A percentile compares a stretch with the other conserved stretches of the same genome.
Conservation (phyloP, 2,797 vertebrate species). For the Typhlichthys eigenmanni region DNA sequence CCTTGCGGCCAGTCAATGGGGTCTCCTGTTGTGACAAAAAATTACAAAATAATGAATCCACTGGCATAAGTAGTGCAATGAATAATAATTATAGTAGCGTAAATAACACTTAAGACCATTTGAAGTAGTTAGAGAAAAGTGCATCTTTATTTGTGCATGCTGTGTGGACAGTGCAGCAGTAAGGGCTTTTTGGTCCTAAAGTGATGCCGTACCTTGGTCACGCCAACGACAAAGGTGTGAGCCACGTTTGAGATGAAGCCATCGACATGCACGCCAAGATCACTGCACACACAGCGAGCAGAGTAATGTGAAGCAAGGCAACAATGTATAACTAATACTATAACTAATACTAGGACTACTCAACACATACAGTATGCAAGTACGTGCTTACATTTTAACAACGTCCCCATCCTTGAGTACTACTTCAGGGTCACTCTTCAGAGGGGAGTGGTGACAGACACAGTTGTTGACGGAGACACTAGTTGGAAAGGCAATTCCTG, state of each 20-base stretch:
- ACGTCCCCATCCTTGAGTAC: conserved; percentile 91
- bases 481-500: conserved; percentile 96
- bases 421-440: conserved; percentile 95
- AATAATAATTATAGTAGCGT: not conserved
- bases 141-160: not conserved
- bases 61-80: not conserved
- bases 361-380: not conserved
- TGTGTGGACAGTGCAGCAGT: not conserved
- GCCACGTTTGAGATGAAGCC: conserved; percentile 97
- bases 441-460: conserved; percentile 95
- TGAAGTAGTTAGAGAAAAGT: not conserved
- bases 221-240: conserved; percentile 89
- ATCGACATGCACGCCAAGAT: conserved; percentile 94
- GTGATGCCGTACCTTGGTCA: conserved; percentile 82
- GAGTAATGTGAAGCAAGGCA: not conserved
- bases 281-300: conserved; percentile 71
- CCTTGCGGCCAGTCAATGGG: conserved; percentile 88
- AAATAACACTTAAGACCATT: not conserved
- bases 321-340: not conserved
- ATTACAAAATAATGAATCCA: not conserved
- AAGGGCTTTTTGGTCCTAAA: not conserved
- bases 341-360: not conserved
- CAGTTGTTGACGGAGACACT: conserved; percentile 97
- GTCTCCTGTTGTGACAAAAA: conserved; percentile 76
- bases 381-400: conserved; percentile 89